Conservation (phyloP, 2,888 invertebrate genomes). For the Eupithecia insigniata region DNA sequence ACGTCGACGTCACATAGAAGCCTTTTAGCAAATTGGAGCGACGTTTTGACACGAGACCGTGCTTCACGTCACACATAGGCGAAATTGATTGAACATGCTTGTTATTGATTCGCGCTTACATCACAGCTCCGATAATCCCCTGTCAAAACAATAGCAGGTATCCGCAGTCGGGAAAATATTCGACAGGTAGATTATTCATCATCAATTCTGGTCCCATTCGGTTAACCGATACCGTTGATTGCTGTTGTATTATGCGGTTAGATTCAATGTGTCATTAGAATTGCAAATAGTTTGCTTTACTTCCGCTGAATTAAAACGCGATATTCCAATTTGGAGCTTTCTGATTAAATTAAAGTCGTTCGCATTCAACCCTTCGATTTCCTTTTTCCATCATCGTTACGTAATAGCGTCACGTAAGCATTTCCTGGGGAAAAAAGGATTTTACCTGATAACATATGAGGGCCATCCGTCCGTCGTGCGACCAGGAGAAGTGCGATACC, state of each 20-base stretch:
- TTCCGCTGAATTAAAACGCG: conserved; percentile 15
- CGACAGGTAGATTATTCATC: conserved; percentile 36
- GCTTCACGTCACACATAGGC: conserved; percentile 42
- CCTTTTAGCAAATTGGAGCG: conserved; percentile 73
- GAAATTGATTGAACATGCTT: conserved; percentile 47
- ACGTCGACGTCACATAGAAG: conserved; percentile 57
- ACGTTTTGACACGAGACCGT: conserved; percentile 55
- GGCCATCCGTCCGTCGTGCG: conserved; percentile 99
- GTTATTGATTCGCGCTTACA: conserved; percentile 43
- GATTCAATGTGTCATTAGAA: conserved; percentile 37
- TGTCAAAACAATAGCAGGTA: conserved; percentile 32
- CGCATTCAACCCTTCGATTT: conserved; percentile 13
- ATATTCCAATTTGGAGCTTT: conserved; percentile 24
- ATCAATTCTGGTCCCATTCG: conserved; percentile 45
- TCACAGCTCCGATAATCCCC: conserved; percentile 24
- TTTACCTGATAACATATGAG: conserved; percentile 97
- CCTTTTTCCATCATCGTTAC: conserved; percentile 7
- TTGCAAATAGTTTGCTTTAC: conserved; percentile 37
- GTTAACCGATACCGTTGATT: conserved; percentile 34
- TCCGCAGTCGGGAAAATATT: conserved; percentile 11
- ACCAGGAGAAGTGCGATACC: conserved; percentile 99
- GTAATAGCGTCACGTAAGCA: conserved; percentile 20
- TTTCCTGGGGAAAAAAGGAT: conserved; percentile 4
- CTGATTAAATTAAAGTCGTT: background rate
- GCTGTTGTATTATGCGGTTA: conserved; percentile 38